phyloP scores from a whole-genome alignment of 2,797 vertebrate species.

The Falco concolor region DNA sequence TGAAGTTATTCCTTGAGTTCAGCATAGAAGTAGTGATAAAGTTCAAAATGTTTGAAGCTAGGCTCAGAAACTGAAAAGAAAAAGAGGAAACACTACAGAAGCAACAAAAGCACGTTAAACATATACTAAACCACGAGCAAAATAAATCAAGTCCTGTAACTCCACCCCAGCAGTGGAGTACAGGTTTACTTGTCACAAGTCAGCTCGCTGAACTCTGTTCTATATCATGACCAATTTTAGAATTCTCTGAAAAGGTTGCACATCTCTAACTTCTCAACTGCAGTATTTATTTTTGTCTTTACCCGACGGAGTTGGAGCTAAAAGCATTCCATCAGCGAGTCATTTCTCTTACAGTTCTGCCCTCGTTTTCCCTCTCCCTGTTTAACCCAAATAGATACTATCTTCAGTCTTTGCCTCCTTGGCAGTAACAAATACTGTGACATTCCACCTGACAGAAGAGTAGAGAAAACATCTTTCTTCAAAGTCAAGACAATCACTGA shows the following conservation, averaged over 20 bases:
- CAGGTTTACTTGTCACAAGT: not conserved
- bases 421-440: not conserved
- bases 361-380: not conserved
- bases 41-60: constrained; percentile 96
- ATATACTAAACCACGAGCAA: not conserved
- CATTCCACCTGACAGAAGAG: not conserved
- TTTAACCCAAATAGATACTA: not conserved
- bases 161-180: fast-evolving
- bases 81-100: not conserved
- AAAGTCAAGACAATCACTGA: not conserved
- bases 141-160: not conserved
- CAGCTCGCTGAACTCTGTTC: not conserved
- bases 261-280: not conserved
- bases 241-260: not conserved
- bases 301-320: not conserved
- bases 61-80: constrained; percentile 85
- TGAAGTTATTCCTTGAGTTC: constrained; percentile 97
- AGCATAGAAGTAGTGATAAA: constrained; percentile 97
- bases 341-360: not conserved
- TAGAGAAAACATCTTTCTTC: not conserved
- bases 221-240: not conserved
- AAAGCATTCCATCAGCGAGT: not conserved
- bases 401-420: not conserved
- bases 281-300: not conserved
- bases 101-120: not conserved